Percentiles rank a stretch among this genome's conserved stretches.
Evolutionary conservation across 2,113 vertebrate species (phyloP).

Genomic region (Callorhinus ursinus): DNA sequence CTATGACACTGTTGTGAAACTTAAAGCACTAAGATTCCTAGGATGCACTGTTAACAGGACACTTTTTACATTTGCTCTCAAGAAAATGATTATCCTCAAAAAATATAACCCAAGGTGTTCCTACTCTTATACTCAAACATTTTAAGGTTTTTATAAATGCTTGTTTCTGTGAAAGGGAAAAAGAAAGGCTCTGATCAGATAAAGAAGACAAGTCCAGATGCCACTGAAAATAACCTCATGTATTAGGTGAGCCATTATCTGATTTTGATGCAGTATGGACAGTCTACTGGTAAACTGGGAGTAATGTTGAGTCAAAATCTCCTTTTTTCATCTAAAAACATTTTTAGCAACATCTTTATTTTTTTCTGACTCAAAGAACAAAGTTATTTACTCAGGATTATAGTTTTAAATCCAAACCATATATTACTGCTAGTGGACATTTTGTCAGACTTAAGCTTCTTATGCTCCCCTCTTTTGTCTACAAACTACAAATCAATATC

Average conservation of each 20-base stretch:
- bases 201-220: not conserved
- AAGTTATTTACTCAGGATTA: not conserved
- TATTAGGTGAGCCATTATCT: not conserved
- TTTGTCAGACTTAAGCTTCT: not conserved
- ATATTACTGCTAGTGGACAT: not conserved
- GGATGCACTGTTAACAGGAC: not conserved
- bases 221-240: not conserved
- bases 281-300: not conserved
- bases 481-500: not conserved
- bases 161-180: not conserved
- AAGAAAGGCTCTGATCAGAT: not conserved
- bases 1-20: not conserved
- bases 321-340: not conserved
- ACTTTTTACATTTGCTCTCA: not conserved
- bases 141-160: not conserved
- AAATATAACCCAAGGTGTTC: not conserved
- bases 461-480: not conserved
- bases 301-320: not conserved
- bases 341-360: not conserved
- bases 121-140: not conserved
- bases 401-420: not conserved
- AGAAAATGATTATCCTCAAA: not conserved
- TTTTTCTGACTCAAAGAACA: slow-evolving; percentile 2
- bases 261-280: not conserved
- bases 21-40: too few relatives aligned